These are phyloP conservation scores for Chunga burmeisteri DNA, from an alignment of 2,113 vertebrate genomes.

Conservation along the genomic window DNA sequence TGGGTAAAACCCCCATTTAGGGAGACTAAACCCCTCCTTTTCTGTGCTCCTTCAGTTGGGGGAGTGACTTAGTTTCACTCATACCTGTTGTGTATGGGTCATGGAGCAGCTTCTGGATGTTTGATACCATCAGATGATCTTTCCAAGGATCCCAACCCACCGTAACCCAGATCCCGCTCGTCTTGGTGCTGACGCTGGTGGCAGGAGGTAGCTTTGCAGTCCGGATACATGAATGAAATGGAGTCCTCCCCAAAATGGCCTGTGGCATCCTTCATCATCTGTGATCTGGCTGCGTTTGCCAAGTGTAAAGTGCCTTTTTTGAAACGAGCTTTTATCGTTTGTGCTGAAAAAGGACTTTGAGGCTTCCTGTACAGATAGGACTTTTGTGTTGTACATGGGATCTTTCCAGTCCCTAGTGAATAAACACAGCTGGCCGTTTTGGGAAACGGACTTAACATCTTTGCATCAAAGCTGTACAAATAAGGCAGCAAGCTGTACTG, in stretches of 20 bases:
- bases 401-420: slow-evolving; percentile 25
- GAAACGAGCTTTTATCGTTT: background rate
- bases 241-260: background rate
- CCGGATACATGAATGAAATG: background rate
- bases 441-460: background rate
- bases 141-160: background rate
- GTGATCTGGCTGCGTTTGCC: background rate
- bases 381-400: background rate
- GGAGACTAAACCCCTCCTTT: background rate
- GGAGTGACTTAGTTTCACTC: background rate
- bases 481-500: background rate
- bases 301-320: background rate
- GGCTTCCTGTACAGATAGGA: slow-evolving; percentile 38
- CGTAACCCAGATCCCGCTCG: fast-evolving
- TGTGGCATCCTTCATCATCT: background rate
- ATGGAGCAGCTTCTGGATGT: background rate
- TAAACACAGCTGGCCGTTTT: slow-evolving; percentile 59
- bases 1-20: background rate
- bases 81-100: background rate
- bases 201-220: background rate
- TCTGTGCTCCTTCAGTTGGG: background rate
- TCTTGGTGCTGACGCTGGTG: background rate
- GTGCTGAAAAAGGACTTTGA: slow-evolving; percentile 19
- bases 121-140: background rate
- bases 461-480: slow-evolving; percentile 47